Conservation (phyloP, 2,113 vertebrate species). For the Ranitomeya variabilis region DNA sequence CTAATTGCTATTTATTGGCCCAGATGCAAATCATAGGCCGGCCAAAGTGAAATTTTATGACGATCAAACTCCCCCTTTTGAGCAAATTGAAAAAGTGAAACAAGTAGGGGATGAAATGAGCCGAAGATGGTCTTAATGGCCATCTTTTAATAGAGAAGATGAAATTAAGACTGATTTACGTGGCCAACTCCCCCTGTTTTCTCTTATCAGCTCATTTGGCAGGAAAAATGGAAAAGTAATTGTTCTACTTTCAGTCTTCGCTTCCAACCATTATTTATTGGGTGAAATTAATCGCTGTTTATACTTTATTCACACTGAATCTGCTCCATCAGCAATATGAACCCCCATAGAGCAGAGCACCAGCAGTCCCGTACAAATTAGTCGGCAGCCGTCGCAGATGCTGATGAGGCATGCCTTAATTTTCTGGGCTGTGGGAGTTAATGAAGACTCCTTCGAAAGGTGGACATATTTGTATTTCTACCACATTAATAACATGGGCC, state of each 20-base stretch:
- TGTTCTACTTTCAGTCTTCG: constrained; percentile 87
- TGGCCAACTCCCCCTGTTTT: constrained; percentile 92
- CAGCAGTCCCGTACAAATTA: constrained; percentile 82
- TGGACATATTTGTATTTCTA: constrained; percentile 87
- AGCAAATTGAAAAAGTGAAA: constrained; percentile 99
- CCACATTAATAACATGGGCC: constrained; percentile 79
- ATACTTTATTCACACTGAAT: constrained; percentile 86
- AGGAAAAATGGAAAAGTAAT: constrained; percentile 96
- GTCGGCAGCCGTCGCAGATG: constrained; percentile 73
- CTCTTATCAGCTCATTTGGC: constrained; percentile 98
- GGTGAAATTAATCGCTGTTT: constrained; percentile 93
- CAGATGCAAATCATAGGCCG: constrained; percentile 99
- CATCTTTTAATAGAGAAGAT: constrained; percentile 99
- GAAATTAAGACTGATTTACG: constrained; percentile 99
- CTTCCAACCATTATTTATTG: constrained; percentile 92
- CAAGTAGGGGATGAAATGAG: constrained; percentile 99
- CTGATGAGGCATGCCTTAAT: constrained; percentile 86
- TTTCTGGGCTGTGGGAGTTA: constrained; percentile 84
- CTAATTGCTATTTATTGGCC: constrained; percentile 99
- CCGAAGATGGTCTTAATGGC: constrained; percentile 98
- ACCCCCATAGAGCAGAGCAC: constrained; percentile 75
- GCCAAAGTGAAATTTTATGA: constrained; percentile 99
- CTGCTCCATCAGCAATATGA: constrained; percentile 85
- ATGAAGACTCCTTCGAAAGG: constrained; percentile 81
- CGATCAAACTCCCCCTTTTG: constrained; percentile 99